Evolutionary conservation across 2,113 vertebrate species (phyloP).

Genomic region (Empidonax traillii): DNA sequence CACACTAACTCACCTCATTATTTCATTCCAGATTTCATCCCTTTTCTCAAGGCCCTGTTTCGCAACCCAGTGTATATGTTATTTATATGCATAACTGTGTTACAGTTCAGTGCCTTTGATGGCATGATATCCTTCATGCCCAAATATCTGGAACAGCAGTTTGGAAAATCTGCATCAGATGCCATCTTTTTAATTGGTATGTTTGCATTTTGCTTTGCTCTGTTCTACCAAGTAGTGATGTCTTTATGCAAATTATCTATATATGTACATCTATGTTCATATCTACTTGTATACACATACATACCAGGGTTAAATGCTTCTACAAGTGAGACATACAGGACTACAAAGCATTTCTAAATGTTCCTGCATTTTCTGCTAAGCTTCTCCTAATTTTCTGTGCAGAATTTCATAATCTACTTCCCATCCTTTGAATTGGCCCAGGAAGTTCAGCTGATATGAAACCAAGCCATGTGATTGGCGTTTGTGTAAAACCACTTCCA

Average conservation of each 20-base stretch:
- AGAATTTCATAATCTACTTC: not conserved
- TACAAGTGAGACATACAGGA: not conserved
- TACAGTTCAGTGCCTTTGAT: constrained; percentile 84
- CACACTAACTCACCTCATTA: not conserved
- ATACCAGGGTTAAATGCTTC: not conserved
- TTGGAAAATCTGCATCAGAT: constrained; percentile 87
- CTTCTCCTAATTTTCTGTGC: not conserved
- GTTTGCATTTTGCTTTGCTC: not conserved
- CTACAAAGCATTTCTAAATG: not conserved
- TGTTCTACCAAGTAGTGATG: not conserved
- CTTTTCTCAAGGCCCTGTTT: constrained; percentile 82
- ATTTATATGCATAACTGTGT: constrained; percentile 79
- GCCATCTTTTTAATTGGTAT: constrained; percentile 92
- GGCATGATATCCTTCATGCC: constrained; percentile 88
- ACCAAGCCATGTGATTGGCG: not conserved
- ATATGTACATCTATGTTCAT: not conserved
- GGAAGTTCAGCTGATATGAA: not conserved
- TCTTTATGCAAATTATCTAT: not conserved
- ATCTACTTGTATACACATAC: not conserved
- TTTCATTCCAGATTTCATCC: constrained; percentile 83
- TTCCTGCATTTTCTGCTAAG: not conserved
- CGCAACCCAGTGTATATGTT: constrained; percentile 83
- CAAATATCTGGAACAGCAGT: constrained; percentile 95
- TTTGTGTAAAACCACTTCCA: not conserved
- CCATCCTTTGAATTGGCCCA: not conserved